Conservation (phyloP, 1,140 invertebrate species). For the Mya arenaria region DNA sequence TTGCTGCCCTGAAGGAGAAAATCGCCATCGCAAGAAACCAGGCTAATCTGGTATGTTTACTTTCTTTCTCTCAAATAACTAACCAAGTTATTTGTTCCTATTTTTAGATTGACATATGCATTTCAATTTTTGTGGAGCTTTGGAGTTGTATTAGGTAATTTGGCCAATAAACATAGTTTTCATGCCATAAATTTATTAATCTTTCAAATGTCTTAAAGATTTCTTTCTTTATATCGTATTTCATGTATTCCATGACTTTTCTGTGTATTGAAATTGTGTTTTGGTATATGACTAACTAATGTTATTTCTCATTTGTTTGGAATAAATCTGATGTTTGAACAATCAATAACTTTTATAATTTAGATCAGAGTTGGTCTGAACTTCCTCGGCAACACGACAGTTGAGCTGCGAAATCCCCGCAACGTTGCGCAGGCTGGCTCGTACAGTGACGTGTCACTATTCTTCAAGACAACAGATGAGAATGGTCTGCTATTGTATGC, state of each 20-base stretch:
- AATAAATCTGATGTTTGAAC: no score
- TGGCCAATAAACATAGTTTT: background rate
- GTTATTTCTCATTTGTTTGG: no score
- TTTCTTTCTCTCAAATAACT: background rate
- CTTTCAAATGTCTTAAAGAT: no score
- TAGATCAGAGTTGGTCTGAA: constrained; percentile 90
- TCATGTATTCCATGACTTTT: no score
- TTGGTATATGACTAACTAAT: no score
- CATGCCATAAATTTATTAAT: no score
- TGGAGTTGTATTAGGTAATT: background rate
- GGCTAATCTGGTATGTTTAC: constrained; percentile 84
- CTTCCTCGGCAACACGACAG: constrained; percentile 90
- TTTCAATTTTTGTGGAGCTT: background rate
- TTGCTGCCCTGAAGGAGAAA: constrained; percentile 88
- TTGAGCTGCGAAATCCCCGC: constrained; percentile 93
- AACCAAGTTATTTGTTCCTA: background rate
- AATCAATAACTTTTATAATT: no score
- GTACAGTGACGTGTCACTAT: constrained; percentile 92
- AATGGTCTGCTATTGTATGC: constrained; percentile 94
- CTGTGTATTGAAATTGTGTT: no score
- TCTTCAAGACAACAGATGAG: constrained; percentile 89
- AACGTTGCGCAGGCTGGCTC: constrained; percentile 91
- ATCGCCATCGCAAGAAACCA: constrained; percentile 90
- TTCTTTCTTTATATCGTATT: no score
- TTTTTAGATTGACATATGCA: background rate